Evolutionary conservation across 2,888 invertebrate genomes (phyloP), one percentile per base, ranked within the genome.

Genomic region (Andricus curvator): DNA sequence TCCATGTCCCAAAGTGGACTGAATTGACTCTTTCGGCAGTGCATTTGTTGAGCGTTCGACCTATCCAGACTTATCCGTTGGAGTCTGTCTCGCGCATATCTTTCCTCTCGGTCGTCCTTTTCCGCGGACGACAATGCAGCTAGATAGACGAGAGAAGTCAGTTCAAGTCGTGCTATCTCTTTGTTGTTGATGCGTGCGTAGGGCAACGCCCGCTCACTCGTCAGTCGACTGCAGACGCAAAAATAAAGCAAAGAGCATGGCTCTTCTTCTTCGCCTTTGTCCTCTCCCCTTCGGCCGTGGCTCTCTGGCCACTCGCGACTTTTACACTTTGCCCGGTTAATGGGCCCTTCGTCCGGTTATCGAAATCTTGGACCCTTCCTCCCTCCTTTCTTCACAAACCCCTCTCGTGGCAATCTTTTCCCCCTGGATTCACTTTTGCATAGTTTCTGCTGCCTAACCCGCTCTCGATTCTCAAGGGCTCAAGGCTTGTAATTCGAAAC

Each of bases 191-290:
- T 84, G 84, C 85, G 79, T 85, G 84, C 85, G 78, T 84, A 85
- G 85, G 88, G 84, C 86, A 88, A 86, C 85, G 87, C 86, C 78
- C 82, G 79, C 84, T 79, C 83, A 81, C 84, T 84, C 84, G 87
- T 87, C 88, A 87, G 86, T 84, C 85, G 79, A 82, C 83, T 80
- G 85, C 87, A 87, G 89, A 89, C 87, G 86, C 85, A 85, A 88
- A 89, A 89, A 89, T 89, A 88, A 87, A 86, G 83, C 83, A 79
- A 82, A 78, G 81, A 67, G 78, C 77, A 78, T 64, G 80, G 77
- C 81, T 78, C 81, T 48, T 78, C 80, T 48, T 78, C 80, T 82
- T 44, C 78, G 68, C 77, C 80, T 76, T 80, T 79, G 74, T 80
- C 77, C 48, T 80, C 78, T 51, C 48, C 70, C 51, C 48, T 70